Conservation (phyloP, 2,888 invertebrate genomes). For the Malacosoma neustria region DNA sequence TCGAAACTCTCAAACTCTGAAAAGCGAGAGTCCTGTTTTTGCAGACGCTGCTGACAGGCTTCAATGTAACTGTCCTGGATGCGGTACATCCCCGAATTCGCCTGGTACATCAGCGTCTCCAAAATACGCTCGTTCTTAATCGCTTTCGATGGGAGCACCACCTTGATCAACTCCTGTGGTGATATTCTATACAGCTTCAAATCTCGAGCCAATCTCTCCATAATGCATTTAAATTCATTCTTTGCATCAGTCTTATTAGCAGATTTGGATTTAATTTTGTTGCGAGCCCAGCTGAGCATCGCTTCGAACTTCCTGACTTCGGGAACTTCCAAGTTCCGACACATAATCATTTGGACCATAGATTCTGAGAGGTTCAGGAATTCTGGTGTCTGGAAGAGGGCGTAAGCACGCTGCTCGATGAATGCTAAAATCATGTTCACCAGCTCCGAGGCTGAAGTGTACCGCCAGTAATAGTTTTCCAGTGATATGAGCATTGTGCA, state of each 20-base stretch:
- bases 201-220: constrained; percentile 92
- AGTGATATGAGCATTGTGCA: constrained; percentile 93
- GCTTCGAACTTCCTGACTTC: constrained; percentile 95
- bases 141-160: constrained; percentile 93
- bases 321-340: constrained; percentile 90
- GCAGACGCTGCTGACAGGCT: constrained; percentile 89
- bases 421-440: constrained; percentile 96
- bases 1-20: constrained; percentile 89
- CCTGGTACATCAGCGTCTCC: constrained; percentile 94
- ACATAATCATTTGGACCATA: constrained; percentile 96
- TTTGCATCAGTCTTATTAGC: constrained; percentile 88
- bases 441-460: constrained; percentile 93
- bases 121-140: constrained; percentile 94
- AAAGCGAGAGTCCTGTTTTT: constrained; percentile 91
- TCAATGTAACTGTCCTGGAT: constrained; percentile 91
- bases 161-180: constrained; percentile 93
- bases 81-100: constrained; percentile 93
- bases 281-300: constrained; percentile 92
- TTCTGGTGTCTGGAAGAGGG: constrained; percentile 88
- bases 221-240: constrained; percentile 93
- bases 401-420: constrained; percentile 89
- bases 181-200: constrained; percentile 92
- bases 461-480: constrained; percentile 97
- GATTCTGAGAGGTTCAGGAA: constrained; percentile 93
- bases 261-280: constrained; percentile 86